Base-by-base conservation (phyloP, 2,113 vertebrate genomes). In the Burhinus oedicnemus region DNA sequence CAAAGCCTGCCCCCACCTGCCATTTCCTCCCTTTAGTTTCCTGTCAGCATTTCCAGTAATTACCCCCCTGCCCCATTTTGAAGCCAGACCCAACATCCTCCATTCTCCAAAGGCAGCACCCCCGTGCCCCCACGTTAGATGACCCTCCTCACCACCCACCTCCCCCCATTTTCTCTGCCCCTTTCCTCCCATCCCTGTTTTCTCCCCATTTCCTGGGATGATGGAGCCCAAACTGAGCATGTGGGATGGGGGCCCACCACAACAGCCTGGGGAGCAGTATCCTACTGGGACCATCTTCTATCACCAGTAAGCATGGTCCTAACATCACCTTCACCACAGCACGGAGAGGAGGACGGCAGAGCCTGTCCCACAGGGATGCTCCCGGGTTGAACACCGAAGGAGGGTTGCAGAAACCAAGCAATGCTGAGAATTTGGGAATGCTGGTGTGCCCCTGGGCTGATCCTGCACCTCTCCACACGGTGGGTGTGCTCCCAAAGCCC, bases 61-160 rank as follows among this genome's bases (percentile, higher is more conserved):
- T 49, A n/a, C 20, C 7, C 9, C 30, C 14, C 36, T 10, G 22
- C 21, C 51, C 34, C n/a, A 34, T 57, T 76, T 66, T 66, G 40
- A 57, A 47, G 27, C 27, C 1, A 0, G 21, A 62, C 8, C 30
- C 1, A 0, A 36, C 45, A 70, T 32, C 5, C 26, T 61, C 34
- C 34, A 18, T 54, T 70, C 38, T 54, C 47, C 3, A 0, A 70
- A 47, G 38, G 47, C 57, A 49, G 40, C 27, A 49, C 15, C 40
- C 27, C 34, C 38, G 27, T 3, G 3, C 25, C 26, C 60, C 40
- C 40, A 40, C 2, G 6, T 38, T 22, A 22, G 27, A 7, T 6
- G 27, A 29, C 10, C 4, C 17, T 3, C 6, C 34, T 12, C 49
- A 26, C 15, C 32, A 34, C 27, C 32, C 20, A 44, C 21, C 34